These are phyloP conservation scores for Leptopilina drosophilae DNA, from an alignment of 2,888 invertebrate species.

Conservation along the genomic window DNA sequence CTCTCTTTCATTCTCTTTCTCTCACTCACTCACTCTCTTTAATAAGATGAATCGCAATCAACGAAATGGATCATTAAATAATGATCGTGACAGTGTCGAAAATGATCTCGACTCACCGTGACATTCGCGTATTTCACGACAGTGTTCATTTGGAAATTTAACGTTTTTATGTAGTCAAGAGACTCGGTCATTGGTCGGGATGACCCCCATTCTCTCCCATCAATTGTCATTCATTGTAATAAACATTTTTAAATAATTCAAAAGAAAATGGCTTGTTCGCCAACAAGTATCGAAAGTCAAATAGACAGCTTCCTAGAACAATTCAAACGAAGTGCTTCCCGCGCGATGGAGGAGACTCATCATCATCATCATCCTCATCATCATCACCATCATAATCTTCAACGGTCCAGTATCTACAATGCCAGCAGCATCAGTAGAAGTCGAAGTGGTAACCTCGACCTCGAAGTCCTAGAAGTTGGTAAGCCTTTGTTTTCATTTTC, in stretches of 20 bases:
- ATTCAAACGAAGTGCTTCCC: slow-evolving; percentile 88
- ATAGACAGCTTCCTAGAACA: slow-evolving; percentile 91
- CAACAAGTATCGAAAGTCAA: slow-evolving; percentile 87
- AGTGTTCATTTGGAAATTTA: slow-evolving; percentile 12
- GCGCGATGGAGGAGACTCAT: slow-evolving; percentile 83
- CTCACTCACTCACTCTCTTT: not conserved
- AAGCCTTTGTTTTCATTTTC: slow-evolving; percentile 47
- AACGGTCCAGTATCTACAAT: slow-evolving; percentile 64
- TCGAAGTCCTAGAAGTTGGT: slow-evolving; percentile 74
- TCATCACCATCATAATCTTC: slow-evolving; percentile 39
- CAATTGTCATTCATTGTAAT: slow-evolving; percentile 15
- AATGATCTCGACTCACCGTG: slow-evolving; percentile 7
- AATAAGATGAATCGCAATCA: slow-evolving; percentile 15
- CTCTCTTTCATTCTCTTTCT: no score
- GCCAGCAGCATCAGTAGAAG: slow-evolving; percentile 73
- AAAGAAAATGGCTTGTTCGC: slow-evolving; percentile 81
- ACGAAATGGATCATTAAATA: not conserved
- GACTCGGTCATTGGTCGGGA: slow-evolving; percentile 23
- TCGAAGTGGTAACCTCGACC: slow-evolving; percentile 72
- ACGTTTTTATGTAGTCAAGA: slow-evolving; percentile 35
- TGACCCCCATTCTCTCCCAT: slow-evolving; percentile 2
- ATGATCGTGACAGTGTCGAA: slow-evolving; percentile 37
- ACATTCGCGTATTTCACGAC: not conserved
- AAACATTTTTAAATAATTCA: not conserved
- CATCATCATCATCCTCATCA: slow-evolving; percentile 45